Base-by-base conservation (phyloP, 2,888 invertebrate species). In the Tethea ocularis region DNA sequence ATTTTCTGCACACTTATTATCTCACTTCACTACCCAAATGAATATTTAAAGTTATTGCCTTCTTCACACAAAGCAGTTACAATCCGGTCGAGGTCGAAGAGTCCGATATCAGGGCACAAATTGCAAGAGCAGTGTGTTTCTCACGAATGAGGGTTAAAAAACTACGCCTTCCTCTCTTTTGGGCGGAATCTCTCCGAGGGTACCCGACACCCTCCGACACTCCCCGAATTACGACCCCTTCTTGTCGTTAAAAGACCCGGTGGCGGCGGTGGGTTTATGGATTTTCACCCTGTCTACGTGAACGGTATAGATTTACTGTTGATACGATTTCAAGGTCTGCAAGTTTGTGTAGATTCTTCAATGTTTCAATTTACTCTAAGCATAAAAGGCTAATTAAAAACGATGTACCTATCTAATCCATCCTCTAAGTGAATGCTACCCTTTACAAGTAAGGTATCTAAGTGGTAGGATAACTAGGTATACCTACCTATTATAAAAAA, bases 101-200 rank as follows among this genome's bases (percentile, higher is more conserved):
- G n/a, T n/a, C n/a, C n/a, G n/a, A n/a, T n/a, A 52, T 52, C 33
- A n/a, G 22, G 13, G 38, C 52, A 24, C 57, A 72, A 74, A 75
- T 74, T 69, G 71, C 71, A 70, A 76, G 68, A 74, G 75, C 76
- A 76, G 72, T 74, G 74, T 71, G 65, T 69, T 78, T 69, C 66
- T 60, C 71, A 61, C 73, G 71, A 77, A 75, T 74, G 76, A 77
- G 76, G 77, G 75, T 74, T 69, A 74, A 69, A 75, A 66, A 60
- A 60, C 61, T 60, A 68, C 72, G 70, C 74, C 72, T 71, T 78
- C 65, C 66, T 66, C 67, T 71, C 67, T 74, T 73, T 70, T 66
- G 78, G 78, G 77, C 74, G 77, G 74, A 71, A 65, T 68, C 75
- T 76, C 77, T 75, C 62, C 63, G 67, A 70, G 75, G 73, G 73